These are phyloP conservation scores for Chromobotia macracanthus DNA, from an alignment of 2,797 vertebrate genomes.

Conservation along the genomic window DNA sequence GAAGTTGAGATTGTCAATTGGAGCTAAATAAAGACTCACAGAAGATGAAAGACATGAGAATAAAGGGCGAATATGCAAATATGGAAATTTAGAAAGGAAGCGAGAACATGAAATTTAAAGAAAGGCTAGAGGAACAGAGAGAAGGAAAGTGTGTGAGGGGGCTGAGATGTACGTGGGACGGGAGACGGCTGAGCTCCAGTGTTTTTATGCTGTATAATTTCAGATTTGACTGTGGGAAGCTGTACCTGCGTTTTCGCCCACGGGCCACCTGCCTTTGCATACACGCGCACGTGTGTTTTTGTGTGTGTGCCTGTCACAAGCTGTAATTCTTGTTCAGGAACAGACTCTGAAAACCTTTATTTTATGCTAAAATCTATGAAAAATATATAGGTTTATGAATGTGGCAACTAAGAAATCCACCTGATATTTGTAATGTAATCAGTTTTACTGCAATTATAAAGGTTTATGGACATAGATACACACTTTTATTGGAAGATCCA, in stretches of 20 bases:
- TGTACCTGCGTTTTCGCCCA: constrained; percentile 66
- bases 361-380: background rate
- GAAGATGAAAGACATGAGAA: constrained; percentile 44
- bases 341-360: constrained; percentile 4
- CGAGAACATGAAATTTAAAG: constrained; percentile 40
- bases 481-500: background rate
- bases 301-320: constrained; percentile 21
- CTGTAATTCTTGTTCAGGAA: background rate
- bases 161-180: constrained; percentile 41
- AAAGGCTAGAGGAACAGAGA: constrained; percentile 28
- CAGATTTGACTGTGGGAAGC: constrained; percentile 64
- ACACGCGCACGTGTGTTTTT: constrained; percentile 32
- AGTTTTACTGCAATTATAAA: background rate
- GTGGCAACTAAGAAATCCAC: background rate
- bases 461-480: background rate
- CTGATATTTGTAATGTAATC: background rate
- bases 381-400: background rate
- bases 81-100: constrained; percentile 35
- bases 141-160: constrained; percentile 40
- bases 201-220: constrained; percentile 70
- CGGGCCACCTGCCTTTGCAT: constrained; percentile 69
- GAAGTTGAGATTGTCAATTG: constrained; percentile 3
- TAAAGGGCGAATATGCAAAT: constrained; percentile 35
- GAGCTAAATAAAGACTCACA: constrained; percentile 5
- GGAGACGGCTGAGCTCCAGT: constrained; percentile 58